Evolutionary conservation across 1,140 invertebrate genomes (phyloP), one percentile per base, ranked within the genome.

Genomic region (Hycleus phaleratus): DNA sequence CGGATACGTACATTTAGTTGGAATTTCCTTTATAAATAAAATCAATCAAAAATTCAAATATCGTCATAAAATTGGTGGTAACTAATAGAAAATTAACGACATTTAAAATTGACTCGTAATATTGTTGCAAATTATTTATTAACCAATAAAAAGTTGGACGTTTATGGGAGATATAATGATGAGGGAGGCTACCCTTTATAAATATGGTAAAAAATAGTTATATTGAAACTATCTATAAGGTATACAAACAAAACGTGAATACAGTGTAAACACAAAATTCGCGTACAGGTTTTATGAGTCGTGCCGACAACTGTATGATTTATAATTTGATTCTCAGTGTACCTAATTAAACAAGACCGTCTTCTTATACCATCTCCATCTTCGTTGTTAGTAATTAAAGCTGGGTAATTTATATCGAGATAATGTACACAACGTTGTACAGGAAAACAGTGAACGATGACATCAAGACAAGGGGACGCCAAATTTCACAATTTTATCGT

Each of bases 311-410:
- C 42, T 45, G 42, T 53, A 53, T 53, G 51, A 53, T 53, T 53
- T 53, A 53, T 53, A 53, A 53, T 53, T 53, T 53, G 51, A 53
- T 53, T 53, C 51, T 42, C 51, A 44, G 46, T 53, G 51, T 53
- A 53, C 51, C 51, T 53, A 53, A 53, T 53, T 53, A 53, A 53
- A 53, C 51, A 53, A 53, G 51, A 53, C 51, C 51, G 51, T 53
- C 42, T 53, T 53, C 51, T 53, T 53, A 53, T 7, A 4, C 26
- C 42, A 44, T 53, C 51, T 53, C 51, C 51, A 53, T 53, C 51
- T 53, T 53, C 51, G 51, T 32, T 32, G 32, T 53, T 53, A 53
- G 51, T 53, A 53, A 53, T 53, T 53, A 53, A 53, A 53, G 51
- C 51, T 32, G 51, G 51, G 51, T 53, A 53, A 53, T 53, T 53